Percentiles rank a stretch among this genome's conserved stretches.
These are phyloP conservation scores for Chironomus tepperi DNA, from an alignment of 1,140 invertebrate genomes.

Conservation along the genomic window DNA sequence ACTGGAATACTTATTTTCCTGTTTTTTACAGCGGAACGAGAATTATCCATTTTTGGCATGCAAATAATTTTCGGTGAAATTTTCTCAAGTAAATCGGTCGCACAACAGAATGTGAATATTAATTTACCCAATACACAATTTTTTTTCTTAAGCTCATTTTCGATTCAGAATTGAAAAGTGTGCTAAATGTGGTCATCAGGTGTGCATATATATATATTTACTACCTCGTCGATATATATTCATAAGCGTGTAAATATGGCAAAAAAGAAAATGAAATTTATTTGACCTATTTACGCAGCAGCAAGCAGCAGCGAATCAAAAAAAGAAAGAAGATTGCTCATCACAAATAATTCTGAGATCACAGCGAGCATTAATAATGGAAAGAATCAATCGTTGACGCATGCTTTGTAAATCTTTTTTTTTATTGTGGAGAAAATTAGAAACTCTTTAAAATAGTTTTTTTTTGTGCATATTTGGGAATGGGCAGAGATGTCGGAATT, in stretches of 20 bases:
- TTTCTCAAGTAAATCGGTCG: neutral
- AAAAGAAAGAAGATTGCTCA: neutral
- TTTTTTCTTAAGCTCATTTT: no score
- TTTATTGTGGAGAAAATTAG: neutral
- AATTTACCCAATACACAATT: neutral
- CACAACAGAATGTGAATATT: slow-evolving; percentile 4
- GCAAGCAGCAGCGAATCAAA: neutral
- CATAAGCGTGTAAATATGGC: slow-evolving; percentile 10
- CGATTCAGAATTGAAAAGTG: neutral
- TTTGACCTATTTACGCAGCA: slow-evolving; percentile 6
- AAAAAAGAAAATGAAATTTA: slow-evolving; percentile 10
- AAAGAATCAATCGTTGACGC: no score
- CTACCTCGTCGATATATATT: neutral
- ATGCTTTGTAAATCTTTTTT: neutral
- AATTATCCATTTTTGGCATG: slow-evolving; percentile 3
- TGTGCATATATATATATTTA: slow-evolving; percentile 14
- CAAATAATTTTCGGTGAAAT: neutral
- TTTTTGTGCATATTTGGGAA: slow-evolving; percentile 4
- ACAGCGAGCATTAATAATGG: neutral
- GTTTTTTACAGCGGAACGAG: neutral
- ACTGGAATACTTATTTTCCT: no score
- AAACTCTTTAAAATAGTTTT: neutral
- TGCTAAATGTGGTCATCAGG: neutral
- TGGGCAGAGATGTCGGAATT: neutral
- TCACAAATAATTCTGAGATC: neutral